phyloP scores from a whole-genome alignment of 53 echinoderm and acorn worm species.

The Stichopus horrens region DNA sequence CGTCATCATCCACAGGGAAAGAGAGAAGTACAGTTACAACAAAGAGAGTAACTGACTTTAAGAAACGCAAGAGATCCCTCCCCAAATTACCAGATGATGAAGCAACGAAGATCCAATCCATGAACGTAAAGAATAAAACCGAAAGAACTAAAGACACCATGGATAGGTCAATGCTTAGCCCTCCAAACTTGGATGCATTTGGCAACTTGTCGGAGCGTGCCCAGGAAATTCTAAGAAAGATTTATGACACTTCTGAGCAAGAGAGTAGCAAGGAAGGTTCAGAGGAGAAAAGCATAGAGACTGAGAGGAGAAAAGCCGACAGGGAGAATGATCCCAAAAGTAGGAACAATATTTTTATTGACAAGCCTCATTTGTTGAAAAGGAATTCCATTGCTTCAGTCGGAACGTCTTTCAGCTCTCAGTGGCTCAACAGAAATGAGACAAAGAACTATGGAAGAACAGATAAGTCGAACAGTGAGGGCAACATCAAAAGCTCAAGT shows the following conservation, averaged over 20 bases:
- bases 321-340: background rate
- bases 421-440: constrained; percentile 24
- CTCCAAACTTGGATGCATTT: constrained; percentile 72
- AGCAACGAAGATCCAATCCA: background rate
- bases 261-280: background rate
- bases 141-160: constrained; percentile 10
- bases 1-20: background rate
- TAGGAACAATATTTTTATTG: background rate
- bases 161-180: constrained; percentile 40
- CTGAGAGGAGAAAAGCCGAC: background rate
- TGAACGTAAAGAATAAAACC: background rate
- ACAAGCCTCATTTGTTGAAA: constrained; percentile 35
- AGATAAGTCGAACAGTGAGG: constrained; percentile 12
- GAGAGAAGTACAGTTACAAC: background rate
- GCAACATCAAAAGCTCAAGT: background rate
- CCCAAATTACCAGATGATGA: constrained; percentile 4
- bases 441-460: background rate
- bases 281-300: background rate
- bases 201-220: constrained; percentile 79
- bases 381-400: constrained; percentile 55
- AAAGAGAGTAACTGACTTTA: background rate
- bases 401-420: constrained; percentile 1
- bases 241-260: constrained; percentile 52
- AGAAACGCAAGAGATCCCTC: constrained; percentile 2
- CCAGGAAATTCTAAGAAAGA: constrained; percentile 87